Percentiles rank a stretch among this genome's conserved stretches.
Evolutionary conservation across 2,797 vertebrate species (phyloP).

Genomic region (Crenichthys baileyi): DNA sequence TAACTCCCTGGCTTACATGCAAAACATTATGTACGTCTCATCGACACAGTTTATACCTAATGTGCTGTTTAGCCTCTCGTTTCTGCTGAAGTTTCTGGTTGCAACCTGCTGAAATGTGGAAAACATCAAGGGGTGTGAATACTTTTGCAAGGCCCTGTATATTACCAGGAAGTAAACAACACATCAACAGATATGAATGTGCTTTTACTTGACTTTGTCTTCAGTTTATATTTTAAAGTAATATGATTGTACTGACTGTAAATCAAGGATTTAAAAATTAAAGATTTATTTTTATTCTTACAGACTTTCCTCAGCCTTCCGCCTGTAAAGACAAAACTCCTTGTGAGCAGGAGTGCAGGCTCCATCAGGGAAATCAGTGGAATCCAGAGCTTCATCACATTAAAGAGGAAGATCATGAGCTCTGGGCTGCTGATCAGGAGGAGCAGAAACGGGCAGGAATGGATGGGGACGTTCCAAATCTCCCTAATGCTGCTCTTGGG

Average conservation of each 20-base stretch:
- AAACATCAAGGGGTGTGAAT: too few species aligned
- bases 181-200: background rate
- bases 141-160: background rate
- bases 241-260: background rate
- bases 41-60: too few species aligned
- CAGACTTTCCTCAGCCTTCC: constrained; percentile 29
- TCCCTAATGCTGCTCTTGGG: constrained; percentile 23
- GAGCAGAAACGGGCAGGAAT: constrained; percentile 9
- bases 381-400: constrained; percentile 33
- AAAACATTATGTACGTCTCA: too few species aligned
- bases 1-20: too few species aligned
- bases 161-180: background rate
- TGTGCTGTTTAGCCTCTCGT: too few species aligned
- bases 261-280: background rate
- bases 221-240: background rate
- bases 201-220: background rate
- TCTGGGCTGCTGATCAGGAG: constrained; percentile 36
- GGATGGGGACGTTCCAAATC: background rate
- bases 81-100: too few species aligned
- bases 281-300: background rate
- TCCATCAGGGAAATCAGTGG: background rate
- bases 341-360: constrained; percentile 8
- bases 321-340: constrained; percentile 41
- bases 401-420: constrained; percentile 59
- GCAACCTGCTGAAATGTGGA: too few species aligned